Evolutionary conservation across 2,797 vertebrate species (phyloP), one percentile per base, ranked within the genome.

Genomic region (Orientallactaga sibirica): DNA sequence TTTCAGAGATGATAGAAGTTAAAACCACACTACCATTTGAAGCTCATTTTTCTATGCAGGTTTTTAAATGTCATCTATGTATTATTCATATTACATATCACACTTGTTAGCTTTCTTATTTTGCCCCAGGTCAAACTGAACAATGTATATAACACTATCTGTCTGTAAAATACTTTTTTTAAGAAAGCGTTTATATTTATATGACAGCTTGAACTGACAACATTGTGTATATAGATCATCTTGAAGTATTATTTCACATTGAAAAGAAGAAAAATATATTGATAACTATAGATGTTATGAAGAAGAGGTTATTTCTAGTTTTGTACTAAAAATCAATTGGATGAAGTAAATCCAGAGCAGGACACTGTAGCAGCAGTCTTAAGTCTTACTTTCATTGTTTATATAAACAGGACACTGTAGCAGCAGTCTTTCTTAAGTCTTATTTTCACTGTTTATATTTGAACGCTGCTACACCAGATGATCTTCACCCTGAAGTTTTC

Each of bases 201-300:
- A 99, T 99, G 98, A 98, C 98, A 95, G 96, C 97, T 98, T 98
- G 98, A 98, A 98, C 98, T 98, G 98, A 99, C 98, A 98, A 98
- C 98, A 98, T 98, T 99, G 96, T 99, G 99, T 99, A 99, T 98
- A 99, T 99, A 99, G 98, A 98, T 99, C 99, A 99, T 99, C 98
- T 98, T 98, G 98, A 98, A 99, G 98, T 99, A 99, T 99, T 99
- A 99, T 99, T 99, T 99, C 99, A 99, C 99, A 99, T 99, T 99
- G 99, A 99, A 99, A 99, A 99, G 98, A 99, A 97, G 98, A 99
- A 98, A 98, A 98, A 98, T 98, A 98, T 98, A 98, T 98, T 98
- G 98, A 98, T 98, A 98, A 98, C 97, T 99, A 97, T 98, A 98
- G 98, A 99, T 98, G 98, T 98, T 99, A 99, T 96, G 97, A 98